Evolutionary conservation across 2,888 invertebrate genomes (phyloP), one percentile per base, ranked within the genome.

Genomic region (Melangyna quadrimaculata): DNA sequence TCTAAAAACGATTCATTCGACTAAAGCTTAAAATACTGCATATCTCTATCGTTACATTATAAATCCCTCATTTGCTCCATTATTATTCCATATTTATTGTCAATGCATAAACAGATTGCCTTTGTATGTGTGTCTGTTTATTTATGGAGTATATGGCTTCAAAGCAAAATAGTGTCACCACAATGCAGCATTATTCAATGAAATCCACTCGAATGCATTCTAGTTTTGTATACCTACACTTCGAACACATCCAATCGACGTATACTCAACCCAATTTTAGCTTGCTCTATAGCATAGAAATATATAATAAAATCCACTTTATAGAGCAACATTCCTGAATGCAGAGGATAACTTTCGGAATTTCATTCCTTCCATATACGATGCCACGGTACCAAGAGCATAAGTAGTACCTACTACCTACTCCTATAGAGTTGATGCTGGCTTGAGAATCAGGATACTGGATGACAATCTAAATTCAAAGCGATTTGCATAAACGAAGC

Each of bases 401-500:
- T 35, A 35, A 57, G 35, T 19, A 32, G 57, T 51, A 14, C 48
- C 24, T 51, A 51, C 24, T 14, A 32, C 2, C 10, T 14, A 32
- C 12, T 14, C 29, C 6, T 22, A 4, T 29, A 32, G n/a, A n/a
- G 35, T 24, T 67, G 51, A 67, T 67, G 48, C 19, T 48, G 22
- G 32, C 48, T 51, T 24, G 67, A 35, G 51, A 67, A 51, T 51
- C 35, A 51, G 67, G 48, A 67, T 51, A 51, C 48, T 35, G 67
- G 80, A 84, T 80, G 69, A 67, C 61, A 80, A 84, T 84, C 84
- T 84, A 80, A 84, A 84, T 84, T 80, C 80, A 84, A 72, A 75
- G 80, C 84, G 84, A 84, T 84, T 84, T 84, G 84, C 84, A 84
- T 84, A 80, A 84, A 84, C 67, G 84, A 75, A 75, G 75, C 74